A percentile compares a stretch with the other conserved stretches of the same genome.
Conservation (phyloP, 2,113 vertebrate species). For the zebrafish (Danio rerio) region GRCz12tu NC_133188.1:55032501-55033000, state of each 20-base stretch:
- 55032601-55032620: conserved; percentile 62
- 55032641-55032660: conserved; percentile 68
- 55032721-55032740: conserved; percentile 79
- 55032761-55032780: neutral
- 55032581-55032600: conserved; percentile 70
- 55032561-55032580: conserved; percentile 52
- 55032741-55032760: conserved; percentile 58
- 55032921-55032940: conserved; percentile 80
- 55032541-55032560: neutral
- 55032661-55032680: conserved; percentile 18
- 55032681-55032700: neutral
- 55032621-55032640: conserved; percentile 73
- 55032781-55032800: conserved; percentile 45
- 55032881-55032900: conserved; percentile 75
- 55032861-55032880: conserved; percentile 75
- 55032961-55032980: conserved; percentile 79
- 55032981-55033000: conserved; percentile 68
- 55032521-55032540: conserved; percentile 34
- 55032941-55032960: conserved; percentile 79
- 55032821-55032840: conserved; percentile 49
- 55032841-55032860: neutral
- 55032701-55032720: conserved; percentile 85
- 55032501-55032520: conserved; percentile 65
- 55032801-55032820: conserved; percentile 33
- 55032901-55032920: conserved; percentile 80